Conservation (phyloP, 2,888 invertebrate species). For the Protonemura montana region DNA sequence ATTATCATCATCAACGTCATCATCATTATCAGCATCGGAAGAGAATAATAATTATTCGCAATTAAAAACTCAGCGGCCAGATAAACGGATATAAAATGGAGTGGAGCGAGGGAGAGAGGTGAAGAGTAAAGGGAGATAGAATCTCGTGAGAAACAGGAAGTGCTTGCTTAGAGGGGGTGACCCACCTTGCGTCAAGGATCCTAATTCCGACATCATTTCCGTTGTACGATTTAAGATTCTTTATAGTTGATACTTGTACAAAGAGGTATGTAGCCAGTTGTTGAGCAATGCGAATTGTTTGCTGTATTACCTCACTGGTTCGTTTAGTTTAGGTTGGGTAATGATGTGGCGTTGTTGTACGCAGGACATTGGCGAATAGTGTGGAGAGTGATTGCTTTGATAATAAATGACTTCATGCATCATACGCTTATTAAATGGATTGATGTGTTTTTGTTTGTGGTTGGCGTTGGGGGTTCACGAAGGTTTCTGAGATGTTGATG, state of each 20-base stretch:
- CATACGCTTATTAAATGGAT: not conserved
- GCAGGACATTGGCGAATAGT: not conserved
- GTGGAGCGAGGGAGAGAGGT: conserved; percentile 30
- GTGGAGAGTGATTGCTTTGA: not conserved
- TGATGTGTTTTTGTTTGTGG: too few species aligned
- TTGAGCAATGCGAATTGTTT: not conserved
- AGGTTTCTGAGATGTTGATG: too few species aligned
- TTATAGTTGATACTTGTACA: not conserved
- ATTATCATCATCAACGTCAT: not conserved
- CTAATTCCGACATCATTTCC: conserved; percentile 38
- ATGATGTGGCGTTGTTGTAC: not conserved
- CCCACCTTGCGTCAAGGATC: conserved; percentile 31
- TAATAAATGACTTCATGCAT: not conserved
- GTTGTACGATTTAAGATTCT: conserved; percentile 26
- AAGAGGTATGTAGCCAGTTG: not conserved
- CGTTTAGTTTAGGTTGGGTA: not conserved
- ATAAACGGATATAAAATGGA: conserved; percentile 32
- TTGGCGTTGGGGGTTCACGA: too few species aligned
- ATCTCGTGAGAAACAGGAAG: conserved; percentile 45
- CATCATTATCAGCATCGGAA: not conserved
- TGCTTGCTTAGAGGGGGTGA: conserved; percentile 29
- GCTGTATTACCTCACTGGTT: not conserved
- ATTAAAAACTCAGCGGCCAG: conserved; percentile 12
- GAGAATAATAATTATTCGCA: conserved; percentile 4
- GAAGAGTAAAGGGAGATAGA: conserved; percentile 27